Conservation (phyloP, 2,888 invertebrate genomes). For the Orgyia antiqua region DNA sequence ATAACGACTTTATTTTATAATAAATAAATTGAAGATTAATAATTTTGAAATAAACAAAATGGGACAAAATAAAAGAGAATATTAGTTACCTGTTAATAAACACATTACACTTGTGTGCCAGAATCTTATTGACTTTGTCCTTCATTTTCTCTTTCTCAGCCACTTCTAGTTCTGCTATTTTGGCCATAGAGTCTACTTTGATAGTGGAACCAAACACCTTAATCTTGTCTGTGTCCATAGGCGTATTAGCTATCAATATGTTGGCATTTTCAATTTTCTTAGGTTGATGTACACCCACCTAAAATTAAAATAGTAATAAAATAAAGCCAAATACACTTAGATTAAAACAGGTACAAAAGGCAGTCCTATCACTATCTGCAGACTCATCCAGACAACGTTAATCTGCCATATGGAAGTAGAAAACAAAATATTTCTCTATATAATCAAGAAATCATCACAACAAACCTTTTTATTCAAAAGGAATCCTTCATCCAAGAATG, state of each 20-base stretch:
- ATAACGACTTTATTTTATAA: too few relatives aligned
- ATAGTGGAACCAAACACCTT: slow-evolving; percentile 98
- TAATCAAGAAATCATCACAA: too few relatives aligned
- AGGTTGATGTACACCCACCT: slow-evolving; percentile 97
- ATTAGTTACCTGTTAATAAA: slow-evolving; percentile 91
- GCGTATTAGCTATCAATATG: slow-evolving; percentile 98
- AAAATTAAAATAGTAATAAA: slow-evolving; percentile 9
- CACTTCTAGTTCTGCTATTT: slow-evolving; percentile 97
- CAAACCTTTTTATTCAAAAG: slow-evolving; percentile 95
- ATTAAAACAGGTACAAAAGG: too few relatives aligned
- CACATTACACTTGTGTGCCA: slow-evolving; percentile 96
- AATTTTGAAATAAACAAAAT: too few relatives aligned
- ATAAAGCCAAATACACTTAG: too few relatives aligned
- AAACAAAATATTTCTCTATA: too few relatives aligned
- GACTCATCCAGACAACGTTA: too few relatives aligned
- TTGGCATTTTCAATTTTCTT: slow-evolving; percentile 96
- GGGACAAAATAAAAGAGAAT: neutral
- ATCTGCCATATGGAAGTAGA: too few relatives aligned
- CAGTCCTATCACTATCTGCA: too few relatives aligned
- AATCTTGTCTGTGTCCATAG: slow-evolving; percentile 99
- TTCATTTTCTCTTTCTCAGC: slow-evolving; percentile 99
- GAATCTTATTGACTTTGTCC: slow-evolving; percentile 97
- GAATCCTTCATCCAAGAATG: slow-evolving; percentile 97
- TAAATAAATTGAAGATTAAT: too few relatives aligned
- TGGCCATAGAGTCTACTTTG: slow-evolving; percentile 93